Conservation (phyloP, 2,888 invertebrate species). For the Harmothoe impar region DNA sequence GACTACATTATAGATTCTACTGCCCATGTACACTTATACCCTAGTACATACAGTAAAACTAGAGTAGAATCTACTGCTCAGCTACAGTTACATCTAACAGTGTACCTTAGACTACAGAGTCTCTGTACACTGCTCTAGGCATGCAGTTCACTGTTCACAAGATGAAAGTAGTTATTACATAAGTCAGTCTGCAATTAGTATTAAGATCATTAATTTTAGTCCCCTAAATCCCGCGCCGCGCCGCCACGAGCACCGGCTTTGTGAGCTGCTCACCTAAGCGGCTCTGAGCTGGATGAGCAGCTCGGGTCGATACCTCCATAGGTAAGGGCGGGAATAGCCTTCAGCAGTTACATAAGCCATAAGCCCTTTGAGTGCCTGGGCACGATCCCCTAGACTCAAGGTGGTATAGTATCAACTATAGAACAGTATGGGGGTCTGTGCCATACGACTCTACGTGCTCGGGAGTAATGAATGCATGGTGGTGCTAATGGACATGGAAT, state of each 20-base stretch:
- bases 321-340: neutral
- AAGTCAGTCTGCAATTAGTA: conserved; percentile 19
- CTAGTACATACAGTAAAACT: no score
- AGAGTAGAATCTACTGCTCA: no score
- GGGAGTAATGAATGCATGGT: no score
- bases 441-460: no score
- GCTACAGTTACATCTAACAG: no score
- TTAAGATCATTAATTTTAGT: neutral
- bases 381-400: neutral
- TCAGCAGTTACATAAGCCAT: neutral
- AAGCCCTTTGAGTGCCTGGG: neutral
- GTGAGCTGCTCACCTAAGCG: neutral
- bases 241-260: neutral
- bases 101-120: no score
- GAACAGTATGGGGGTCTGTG: no score
- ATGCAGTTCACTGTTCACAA: neutral
- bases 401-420: no score
- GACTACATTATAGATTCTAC: no score
- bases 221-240: neutral
- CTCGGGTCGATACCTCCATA: conserved; percentile 6
- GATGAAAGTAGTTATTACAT: conserved; percentile 9
- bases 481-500: no score
- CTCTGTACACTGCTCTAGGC: no score
- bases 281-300: neutral
- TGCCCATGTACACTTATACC: no score